Evolutionary conservation across 2,888 invertebrate genomes (phyloP), one percentile per base, ranked within the genome.

Genomic region (Stenurella melanura): DNA sequence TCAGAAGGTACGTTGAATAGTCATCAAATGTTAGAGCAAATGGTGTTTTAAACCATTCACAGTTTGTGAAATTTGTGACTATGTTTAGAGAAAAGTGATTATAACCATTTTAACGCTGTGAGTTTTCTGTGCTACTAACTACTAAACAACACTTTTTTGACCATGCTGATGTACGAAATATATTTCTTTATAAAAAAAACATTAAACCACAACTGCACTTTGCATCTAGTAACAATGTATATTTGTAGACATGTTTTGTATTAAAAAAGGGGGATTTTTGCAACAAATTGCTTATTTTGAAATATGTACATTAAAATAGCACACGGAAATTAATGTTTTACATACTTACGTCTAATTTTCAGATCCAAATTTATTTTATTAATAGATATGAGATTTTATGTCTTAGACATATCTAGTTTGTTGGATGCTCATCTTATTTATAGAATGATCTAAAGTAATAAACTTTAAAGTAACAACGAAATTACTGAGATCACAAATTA

Each of bases 1-100:
- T 78, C 68, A 74, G 75, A 78, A 84, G 83, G 84, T 84, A 83
- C 74, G 78, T 81, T 77, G 57, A 30, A 21, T 42, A 69, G 1
- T 57, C 38, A 57, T 34, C 38, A 17, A 69, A 69, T 12, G 15
- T 60, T 19, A 70, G 42, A 64, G 38, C 42, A 17, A 21, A 38
- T 42, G 70, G 12, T 67, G 60, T 74, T 54, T 67, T 19, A 12
- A 18, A 57, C 12, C 26, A 56, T 73, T 66, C 67, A 66, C 73
- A 56, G 58, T 73, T 67, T 67, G 67, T 70, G 70, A 70, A 17
- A 60, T 60, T 60, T 70, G 70, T 70, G 70, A 60, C 38, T 60
- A 10, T 34, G 18, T n/a, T 64, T 15, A 15, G 38, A 70, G 50
- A 60, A 38, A 70, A 60, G 60, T 70, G 70, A 70, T 60, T 38